These are phyloP conservation scores for Rissa tridactyla DNA, from an alignment of 2,113 vertebrate genomes.

Conservation along the genomic window DNA sequence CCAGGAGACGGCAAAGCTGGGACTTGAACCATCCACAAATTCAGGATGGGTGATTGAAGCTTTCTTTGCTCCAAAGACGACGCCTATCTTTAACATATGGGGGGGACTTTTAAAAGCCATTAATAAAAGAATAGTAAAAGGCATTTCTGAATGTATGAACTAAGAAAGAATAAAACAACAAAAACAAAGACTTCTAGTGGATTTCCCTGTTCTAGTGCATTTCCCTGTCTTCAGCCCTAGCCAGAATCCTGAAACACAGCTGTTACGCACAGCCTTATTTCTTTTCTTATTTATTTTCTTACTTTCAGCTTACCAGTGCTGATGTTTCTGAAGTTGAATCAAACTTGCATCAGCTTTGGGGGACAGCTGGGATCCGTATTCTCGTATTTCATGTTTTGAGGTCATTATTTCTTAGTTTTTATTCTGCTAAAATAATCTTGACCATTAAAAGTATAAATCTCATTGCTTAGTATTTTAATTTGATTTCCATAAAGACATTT, in stretches of 20 bases:
- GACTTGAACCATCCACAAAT: neutral
- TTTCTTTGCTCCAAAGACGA: neutral
- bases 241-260: neutral
- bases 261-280: neutral
- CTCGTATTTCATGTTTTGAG: neutral
- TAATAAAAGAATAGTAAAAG: neutral
- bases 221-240: neutral
- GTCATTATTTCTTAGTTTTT: neutral
- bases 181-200: neutral
- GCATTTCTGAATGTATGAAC: neutral
- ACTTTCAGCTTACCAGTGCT: neutral
- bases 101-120: neutral
- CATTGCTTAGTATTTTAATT: neutral
- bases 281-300: neutral
- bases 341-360: neutral
- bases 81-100: neutral
- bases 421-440: conserved; percentile 36
- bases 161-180: neutral
- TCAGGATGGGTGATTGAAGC: neutral
- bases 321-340: neutral
- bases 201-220: neutral
- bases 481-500: neutral
- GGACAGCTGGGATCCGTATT: neutral
- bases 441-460: neutral
- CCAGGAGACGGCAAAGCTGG: neutral